A percentile compares a stretch with the other conserved stretches of the same genome.
These are phyloP conservation scores for Dolomedes plantarius DNA, from an alignment of 2,888 invertebrate species.

Conservation along the genomic window DNA sequence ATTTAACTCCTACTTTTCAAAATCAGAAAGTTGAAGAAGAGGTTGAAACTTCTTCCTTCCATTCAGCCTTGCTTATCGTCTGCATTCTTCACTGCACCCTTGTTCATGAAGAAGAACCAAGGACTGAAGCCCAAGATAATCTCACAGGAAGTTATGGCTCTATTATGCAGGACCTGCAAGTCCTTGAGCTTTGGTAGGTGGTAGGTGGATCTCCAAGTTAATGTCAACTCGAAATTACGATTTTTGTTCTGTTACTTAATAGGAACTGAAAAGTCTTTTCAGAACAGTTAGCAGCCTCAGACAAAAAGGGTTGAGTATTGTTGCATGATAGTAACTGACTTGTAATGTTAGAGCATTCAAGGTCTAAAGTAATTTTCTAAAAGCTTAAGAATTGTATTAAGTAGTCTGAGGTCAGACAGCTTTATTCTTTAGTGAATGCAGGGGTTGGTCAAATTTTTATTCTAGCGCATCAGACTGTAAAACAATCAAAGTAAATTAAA, in stretches of 20 bases:
- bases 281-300: slow-evolving; percentile 36
- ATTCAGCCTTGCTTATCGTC: slow-evolving; percentile 56
- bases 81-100: slow-evolving; percentile 25
- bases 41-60: slow-evolving; percentile 37
- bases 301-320: slow-evolving; percentile 42
- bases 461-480: too few species aligned
- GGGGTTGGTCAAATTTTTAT: background rate
- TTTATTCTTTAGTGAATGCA: background rate
- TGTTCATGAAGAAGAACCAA: slow-evolving; percentile 41
- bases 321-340: slow-evolving; percentile 27
- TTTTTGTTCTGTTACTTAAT: slow-evolving; percentile 41
- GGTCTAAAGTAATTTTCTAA: slow-evolving; percentile 14
- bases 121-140: slow-evolving; percentile 45
- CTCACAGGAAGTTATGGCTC: slow-evolving; percentile 66
- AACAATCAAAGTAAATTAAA: too few species aligned
- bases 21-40: background rate
- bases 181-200: slow-evolving; percentile 42
- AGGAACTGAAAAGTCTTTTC: slow-evolving; percentile 20
- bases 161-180: slow-evolving; percentile 42
- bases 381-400: background rate
- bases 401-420: background rate
- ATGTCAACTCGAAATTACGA: slow-evolving; percentile 19
- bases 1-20: slow-evolving; percentile 28
- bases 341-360: slow-evolving; percentile 32
- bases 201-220: slow-evolving; percentile 38